Base-by-base conservation (phyloP, 2,797 vertebrate genomes). In the Melanotaenia maccullochi region DNA sequence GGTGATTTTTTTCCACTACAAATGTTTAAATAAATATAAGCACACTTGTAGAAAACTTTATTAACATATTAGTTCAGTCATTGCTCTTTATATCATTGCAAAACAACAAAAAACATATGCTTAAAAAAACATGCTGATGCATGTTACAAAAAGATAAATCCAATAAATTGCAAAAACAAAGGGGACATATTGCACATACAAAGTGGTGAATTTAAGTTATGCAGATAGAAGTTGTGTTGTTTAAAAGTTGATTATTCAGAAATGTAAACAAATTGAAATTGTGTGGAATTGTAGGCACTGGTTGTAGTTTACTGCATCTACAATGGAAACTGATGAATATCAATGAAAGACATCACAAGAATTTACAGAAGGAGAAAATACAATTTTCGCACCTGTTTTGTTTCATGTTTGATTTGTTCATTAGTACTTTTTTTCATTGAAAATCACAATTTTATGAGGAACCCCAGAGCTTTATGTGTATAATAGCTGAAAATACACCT, bases 91-190 rank as follows among this genome's bases (percentile, higher is more conserved):
- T 25, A 54, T 13, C 25, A 28, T 25, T 28, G 52, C 4, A 54
- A 25, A 52, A 5, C 51, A 47, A 6, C 5, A 47, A 18, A 20
- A 16, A 47, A 24, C 20, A 9, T 0, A 25, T 13, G 5, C 9
- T 22, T 22, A 25, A 25, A 36, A 44, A 44, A 20, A 18, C 2
- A 54, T 7, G 25, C 13, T 54, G 4, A 16, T 28, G 5, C 25
- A 28, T 14, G 14, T 54, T 51, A 51, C 9, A 51, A 16, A 28
- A 25, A 52, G 4, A 14, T 14, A 14, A 54, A 60, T 25, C 47
- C 24, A 55, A 35, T 79, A 82, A 83, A 84, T 73, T 82, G 73
- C 69, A 61, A 62, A 71, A 78, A 32, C 30, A 52, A 35, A 55
- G 30, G 18, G 35, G 54, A 81, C 64, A 65, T 52, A 82, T 65